Evolutionary conservation across 2,113 vertebrate genomes (phyloP), one percentile per base, ranked within the genome.

Genomic region (Nycticryphes semicollaris): DNA sequence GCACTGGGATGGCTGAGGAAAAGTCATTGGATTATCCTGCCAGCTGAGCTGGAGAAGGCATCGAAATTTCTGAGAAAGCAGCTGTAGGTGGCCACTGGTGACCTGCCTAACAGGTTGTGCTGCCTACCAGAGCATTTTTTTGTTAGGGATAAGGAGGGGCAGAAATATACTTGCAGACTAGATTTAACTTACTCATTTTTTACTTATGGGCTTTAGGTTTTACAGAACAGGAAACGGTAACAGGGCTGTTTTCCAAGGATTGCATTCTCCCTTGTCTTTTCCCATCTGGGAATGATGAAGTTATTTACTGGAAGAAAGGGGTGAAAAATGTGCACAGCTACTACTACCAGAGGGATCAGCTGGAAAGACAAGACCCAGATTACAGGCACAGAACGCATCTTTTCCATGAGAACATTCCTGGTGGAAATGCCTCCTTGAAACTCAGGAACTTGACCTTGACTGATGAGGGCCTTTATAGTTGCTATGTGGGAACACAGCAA

Each of bases 261-360:
- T 97, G 97, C 75, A 67, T 97, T 33, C 95, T 98, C 33, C 98
- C 98, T 5, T 98, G 98, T 77, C 10, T 0, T 23, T 98, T 98
- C n/a, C 14, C 7, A 7, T 18, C 95, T 77, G 98, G 94, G 0
- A 23, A 93, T 8, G 97, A 96, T 3, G 59, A 70, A 10, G 63
- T 98, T 25, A 97, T 99, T 94, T 96, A 98, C 89, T 99, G 98
- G 98, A 96, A 16, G 3, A 76, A 98, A 92, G 98, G 97, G 18
- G 81, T 95, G 53, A 68, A 30, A 70, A 28, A 3, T 5, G 97
- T 98, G 30, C 98, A 98, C 84, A 93, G 96, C 12, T 99, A 94
- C 92, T 98, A 96, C 64, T 1, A 81, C 5, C 12, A 48, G 7
- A 1, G 1, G 0, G 97, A 99, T 90, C 98, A 98, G 9, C 31